Conservation (phyloP, 2,113 vertebrate species). For the Elachura formosa region DNA sequence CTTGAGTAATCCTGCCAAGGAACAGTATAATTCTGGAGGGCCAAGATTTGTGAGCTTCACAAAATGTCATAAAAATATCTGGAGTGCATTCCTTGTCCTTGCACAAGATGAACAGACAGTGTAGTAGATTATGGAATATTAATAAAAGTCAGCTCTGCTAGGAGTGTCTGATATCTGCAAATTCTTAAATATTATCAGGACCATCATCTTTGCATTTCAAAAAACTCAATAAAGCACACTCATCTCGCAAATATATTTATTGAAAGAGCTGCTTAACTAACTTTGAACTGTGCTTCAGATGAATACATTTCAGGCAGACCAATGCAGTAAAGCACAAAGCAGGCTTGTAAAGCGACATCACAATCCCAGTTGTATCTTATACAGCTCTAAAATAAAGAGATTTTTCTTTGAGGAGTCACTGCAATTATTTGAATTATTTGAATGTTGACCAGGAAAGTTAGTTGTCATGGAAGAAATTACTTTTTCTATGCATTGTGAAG, state of each 20-base stretch:
- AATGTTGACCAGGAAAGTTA: not conserved
- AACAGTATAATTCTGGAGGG: not conserved
- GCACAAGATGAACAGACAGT: accelerated
- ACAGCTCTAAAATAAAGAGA: not conserved
- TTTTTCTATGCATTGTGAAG: not conserved
- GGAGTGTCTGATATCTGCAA: not conserved
- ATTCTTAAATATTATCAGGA: not conserved
- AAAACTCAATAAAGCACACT: not conserved
- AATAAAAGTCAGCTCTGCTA: not conserved
- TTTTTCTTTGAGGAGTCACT: not conserved
- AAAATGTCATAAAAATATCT: not conserved
- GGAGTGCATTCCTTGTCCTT: not conserved
- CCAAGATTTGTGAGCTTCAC: not conserved
- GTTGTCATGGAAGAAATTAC: not conserved
- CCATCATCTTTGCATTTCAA: not conserved
- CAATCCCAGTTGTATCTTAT: not conserved
- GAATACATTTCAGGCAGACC: not conserved
- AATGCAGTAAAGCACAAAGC: not conserved
- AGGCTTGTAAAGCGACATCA: not conserved
- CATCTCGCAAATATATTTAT: not conserved
- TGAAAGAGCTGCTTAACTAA: not conserved
- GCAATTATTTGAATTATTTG: not conserved
- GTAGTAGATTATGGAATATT: not conserved
- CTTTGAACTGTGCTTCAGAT: not conserved
- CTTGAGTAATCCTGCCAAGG: not conserved